A percentile compares a stretch with the other conserved stretches of the same genome.
phyloP scores from a whole-genome alignment of 2,888 invertebrate genomes.

The Apodemia duryi region DNA sequence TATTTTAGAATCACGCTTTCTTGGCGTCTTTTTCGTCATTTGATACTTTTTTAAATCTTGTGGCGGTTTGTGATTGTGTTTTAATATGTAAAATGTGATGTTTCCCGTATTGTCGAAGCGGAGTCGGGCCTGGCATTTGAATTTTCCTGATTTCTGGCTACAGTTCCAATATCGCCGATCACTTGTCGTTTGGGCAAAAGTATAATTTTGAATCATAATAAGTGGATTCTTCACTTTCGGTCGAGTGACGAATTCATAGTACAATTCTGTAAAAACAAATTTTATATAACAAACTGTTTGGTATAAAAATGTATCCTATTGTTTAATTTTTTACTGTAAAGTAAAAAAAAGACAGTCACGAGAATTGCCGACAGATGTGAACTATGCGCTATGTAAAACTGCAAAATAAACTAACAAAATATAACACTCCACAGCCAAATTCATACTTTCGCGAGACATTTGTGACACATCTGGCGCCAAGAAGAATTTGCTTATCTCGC shows the following conservation, averaged over 20 bases:
- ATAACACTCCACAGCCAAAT: too few species aligned
- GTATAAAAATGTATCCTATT: too few species aligned
- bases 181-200: constrained; percentile 47
- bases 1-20: neutral
- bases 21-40: neutral
- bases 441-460: too few species aligned
- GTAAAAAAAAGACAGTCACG: too few species aligned
- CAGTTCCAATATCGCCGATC: constrained; percentile 54
- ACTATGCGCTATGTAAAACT: too few species aligned
- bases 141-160: constrained; percentile 40
- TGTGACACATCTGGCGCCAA: too few species aligned
- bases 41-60: neutral
- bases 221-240: constrained; percentile 37
- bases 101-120: constrained; percentile 42
- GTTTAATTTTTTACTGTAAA: too few species aligned
- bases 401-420: too few species aligned
- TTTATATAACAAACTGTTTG: too few species aligned
- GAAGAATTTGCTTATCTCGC: too few species aligned
- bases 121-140: constrained; percentile 46
- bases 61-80: constrained; percentile 48
- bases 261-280: constrained; percentile 28
- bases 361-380: too few species aligned
- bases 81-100: constrained; percentile 38
- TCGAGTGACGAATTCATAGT: constrained; percentile 37
- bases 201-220: constrained; percentile 38